Base-by-base conservation (phyloP, 37 sponge, comb jelly and placozoan species). In the Sycon ciliatum region DNA sequence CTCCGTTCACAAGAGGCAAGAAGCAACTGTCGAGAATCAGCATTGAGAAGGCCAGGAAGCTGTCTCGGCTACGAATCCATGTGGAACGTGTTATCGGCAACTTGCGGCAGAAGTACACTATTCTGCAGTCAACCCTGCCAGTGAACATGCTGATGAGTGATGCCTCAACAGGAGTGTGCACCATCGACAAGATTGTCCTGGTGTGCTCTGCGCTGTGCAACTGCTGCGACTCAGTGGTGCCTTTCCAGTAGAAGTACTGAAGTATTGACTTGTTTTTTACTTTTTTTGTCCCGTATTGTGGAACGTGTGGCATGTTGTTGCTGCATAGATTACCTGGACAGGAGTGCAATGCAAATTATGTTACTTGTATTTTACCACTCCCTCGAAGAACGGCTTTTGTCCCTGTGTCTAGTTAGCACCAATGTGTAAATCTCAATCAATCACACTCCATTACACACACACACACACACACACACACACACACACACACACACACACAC, bases 61-160 rank as follows among this genome's bases (percentile, higher is more conserved):
- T 79, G 9, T 40, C 67, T 49, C 53, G 73, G 5, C 73, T 79
- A 6, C 34, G 80, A 4, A 79, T 71, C 16, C 80, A 79, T 40
- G 73, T 79, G 23, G 73, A 79, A 30, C 29, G 73, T 28, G 72
- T 64, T 2, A 79, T 79, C 65, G 73, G 73, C 18, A 3, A 20
- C 3, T 28, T 79, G 23, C 75, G 63, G 52, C 60, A 79, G 39
- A 79, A 79, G 79, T 79, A 71, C 39, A 70, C 34, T 38, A 78
- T 70, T 3, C 27, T 78, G 18, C 49, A 78, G 1, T 32, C 38
- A 6, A 78, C 65, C 1, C 69, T 78, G 3, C 57, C 69, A 23
- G 31, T 78, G 22, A 53, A 3, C 20, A 35, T 65, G 20, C 31
- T 65, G 31, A 65, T 65, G 67, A 35, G n/a, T 32, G 36, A 6